These are phyloP conservation scores for Pogonophryne albipinna DNA, from an alignment of 2,797 vertebrate species.

Conservation along the genomic window DNA sequence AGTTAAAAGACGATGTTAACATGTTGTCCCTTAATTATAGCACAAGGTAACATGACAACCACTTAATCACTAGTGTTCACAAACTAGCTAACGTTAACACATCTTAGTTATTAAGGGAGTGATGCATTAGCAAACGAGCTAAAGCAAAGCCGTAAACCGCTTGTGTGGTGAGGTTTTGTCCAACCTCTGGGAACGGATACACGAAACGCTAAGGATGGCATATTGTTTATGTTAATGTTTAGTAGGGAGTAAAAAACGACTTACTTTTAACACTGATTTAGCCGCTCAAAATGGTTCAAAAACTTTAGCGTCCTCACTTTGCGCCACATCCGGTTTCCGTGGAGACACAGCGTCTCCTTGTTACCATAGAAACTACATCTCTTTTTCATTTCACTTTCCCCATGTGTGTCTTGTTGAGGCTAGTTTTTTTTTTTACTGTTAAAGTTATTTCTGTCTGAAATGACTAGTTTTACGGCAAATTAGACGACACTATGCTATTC, in stretches of 20 bases:
- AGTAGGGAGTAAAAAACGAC: background rate
- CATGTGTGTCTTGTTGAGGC: no score
- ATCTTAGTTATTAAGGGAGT: background rate
- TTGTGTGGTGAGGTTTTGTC: fast-evolving
- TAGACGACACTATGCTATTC: background rate
- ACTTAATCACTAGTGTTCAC: background rate
- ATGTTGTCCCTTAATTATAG: background rate
- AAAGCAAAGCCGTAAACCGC: background rate
- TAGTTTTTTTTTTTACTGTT: no score
- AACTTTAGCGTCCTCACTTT: slow-evolving; percentile 54
- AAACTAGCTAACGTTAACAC: background rate
- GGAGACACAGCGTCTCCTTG: slow-evolving; percentile 42
- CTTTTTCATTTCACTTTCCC: background rate
- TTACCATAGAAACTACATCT: slow-evolving; percentile 66
- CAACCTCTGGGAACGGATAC: background rate
- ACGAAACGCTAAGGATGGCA: fast-evolving
- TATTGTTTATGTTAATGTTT: fast-evolving
- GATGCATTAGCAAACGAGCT: slow-evolving; percentile 42
- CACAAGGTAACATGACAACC: background rate
- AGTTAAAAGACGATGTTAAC: background rate
- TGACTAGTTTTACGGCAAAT: background rate
- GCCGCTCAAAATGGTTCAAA: slow-evolving; percentile 77
- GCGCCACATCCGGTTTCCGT: slow-evolving; percentile 79
- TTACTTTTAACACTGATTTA: slow-evolving; percentile 42
- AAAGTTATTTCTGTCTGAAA: no score